Percentiles rank a stretch among this genome's conserved stretches.
Evolutionary conservation across 2,888 invertebrate genomes (phyloP).

Genomic region (Ormia ochracea): DNA sequence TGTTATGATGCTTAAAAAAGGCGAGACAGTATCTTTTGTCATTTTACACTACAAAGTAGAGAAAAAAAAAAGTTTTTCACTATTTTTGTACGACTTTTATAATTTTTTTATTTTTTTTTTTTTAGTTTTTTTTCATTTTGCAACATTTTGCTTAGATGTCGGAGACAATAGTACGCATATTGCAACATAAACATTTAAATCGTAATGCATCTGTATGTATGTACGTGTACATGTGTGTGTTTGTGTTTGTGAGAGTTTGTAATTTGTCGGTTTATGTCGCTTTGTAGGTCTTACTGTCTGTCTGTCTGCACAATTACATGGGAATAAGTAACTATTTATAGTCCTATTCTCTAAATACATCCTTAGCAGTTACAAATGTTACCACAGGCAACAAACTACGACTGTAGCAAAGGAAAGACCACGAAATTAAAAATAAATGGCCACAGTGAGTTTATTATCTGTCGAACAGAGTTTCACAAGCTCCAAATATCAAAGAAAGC

Average conservation of each 20-base stretch:
- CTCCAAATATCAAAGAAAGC: too few relatives aligned
- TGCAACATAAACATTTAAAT: background rate
- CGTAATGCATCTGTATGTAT: background rate
- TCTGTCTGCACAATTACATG: background rate
- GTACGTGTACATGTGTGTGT: background rate
- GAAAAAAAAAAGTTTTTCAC: background rate
- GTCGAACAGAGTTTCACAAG: too few relatives aligned
- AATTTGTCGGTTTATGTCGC: too few relatives aligned
- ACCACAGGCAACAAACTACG: too few relatives aligned
- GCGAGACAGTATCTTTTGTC: constrained; percentile 60
- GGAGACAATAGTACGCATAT: background rate
- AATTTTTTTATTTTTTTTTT: background rate
- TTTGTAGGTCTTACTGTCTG: background rate
- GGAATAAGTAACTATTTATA: constrained; percentile 6
- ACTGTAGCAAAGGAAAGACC: too few relatives aligned
- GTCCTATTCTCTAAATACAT: constrained; percentile 34
- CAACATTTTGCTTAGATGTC: constrained; percentile 35
- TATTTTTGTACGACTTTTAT: background rate
- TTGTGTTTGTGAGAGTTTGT: background rate
- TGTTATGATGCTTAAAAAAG: constrained; percentile 56
- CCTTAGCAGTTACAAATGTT: constrained; percentile 54
- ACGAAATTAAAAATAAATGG: too few relatives aligned
- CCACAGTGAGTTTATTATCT: too few relatives aligned
- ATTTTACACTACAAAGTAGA: constrained; percentile 46
- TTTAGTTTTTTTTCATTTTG: background rate